These are phyloP conservation scores for Aphaenogaster floridana DNA, from an alignment of 1,140 invertebrate genomes.

Conservation along the genomic window DNA sequence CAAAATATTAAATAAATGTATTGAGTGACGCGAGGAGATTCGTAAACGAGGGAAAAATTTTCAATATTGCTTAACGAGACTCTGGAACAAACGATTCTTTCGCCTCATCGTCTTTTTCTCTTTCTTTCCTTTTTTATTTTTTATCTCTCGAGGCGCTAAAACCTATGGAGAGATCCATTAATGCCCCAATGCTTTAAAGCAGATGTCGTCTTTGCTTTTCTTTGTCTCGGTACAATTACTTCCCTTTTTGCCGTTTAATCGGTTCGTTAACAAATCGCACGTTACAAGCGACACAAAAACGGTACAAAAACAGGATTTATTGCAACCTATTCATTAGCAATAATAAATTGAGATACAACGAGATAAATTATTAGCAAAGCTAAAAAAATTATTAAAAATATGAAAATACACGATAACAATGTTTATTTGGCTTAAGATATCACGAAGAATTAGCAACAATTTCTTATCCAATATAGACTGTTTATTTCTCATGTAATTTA, in stretches of 20 bases:
- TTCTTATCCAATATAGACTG: neutral
- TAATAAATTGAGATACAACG: neutral
- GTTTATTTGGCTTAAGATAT: neutral
- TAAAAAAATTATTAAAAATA: neutral
- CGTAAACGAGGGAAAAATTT: neutral
- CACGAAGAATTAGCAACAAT: neutral
- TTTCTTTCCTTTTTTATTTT: neutral
- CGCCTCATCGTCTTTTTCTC: neutral
- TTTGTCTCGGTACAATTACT: neutral
- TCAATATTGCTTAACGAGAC: conserved; percentile 47
- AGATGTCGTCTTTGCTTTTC: conserved; percentile 2
- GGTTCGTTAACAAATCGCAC: conserved; percentile 70
- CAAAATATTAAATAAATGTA: conserved; percentile 8
- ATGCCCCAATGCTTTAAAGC: conserved; percentile 39
- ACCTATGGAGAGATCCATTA: conserved; percentile 58
- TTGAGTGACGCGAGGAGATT: neutral
- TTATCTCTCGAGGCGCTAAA: neutral
- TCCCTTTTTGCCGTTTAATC: conserved; percentile 31
- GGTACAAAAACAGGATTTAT: conserved; percentile 31
- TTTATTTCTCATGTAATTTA: neutral
- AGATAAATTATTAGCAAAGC: neutral
- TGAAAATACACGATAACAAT: neutral
- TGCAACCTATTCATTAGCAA: neutral
- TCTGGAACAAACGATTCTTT: conserved; percentile 15
- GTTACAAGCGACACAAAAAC: neutral